A percentile compares a stretch with the other conserved stretches of the same genome.
phyloP scores from a whole-genome alignment of 1,140 invertebrate genomes.

The Drosophila ironensis region DNA sequence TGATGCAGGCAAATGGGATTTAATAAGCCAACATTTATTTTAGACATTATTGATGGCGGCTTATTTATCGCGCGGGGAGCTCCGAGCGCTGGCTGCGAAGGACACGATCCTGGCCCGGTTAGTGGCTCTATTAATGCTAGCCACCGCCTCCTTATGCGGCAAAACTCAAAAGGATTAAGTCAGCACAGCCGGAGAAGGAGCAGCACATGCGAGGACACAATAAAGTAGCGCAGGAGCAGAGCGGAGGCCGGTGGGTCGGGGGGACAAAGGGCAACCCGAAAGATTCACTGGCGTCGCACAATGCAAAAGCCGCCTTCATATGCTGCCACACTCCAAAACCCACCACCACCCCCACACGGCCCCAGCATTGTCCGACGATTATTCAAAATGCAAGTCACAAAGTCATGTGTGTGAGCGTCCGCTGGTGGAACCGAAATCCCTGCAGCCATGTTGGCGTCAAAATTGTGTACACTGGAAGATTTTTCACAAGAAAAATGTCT shows the following conservation, averaged over 20 bases:
- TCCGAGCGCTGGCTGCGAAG: not conserved
- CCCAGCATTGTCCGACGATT: constrained; percentile 50
- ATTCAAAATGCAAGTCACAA: constrained; percentile 75
- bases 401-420: constrained; percentile 21
- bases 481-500: no score
- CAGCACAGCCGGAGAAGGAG: constrained; percentile 20
- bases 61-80: constrained; percentile 54
- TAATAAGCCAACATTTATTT: constrained; percentile 80
- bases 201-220: constrained; percentile 1
- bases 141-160: constrained; percentile 62
- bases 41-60: constrained; percentile 73
- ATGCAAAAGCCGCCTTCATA: constrained; percentile 60
- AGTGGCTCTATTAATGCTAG: constrained; percentile 57
- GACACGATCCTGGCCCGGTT: not conserved
- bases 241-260: not conserved
- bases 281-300: constrained; percentile 69
- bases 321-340: constrained; percentile 12
- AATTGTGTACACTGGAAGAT: constrained; percentile 21
- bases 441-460: constrained; percentile 74
- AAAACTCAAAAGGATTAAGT: constrained; percentile 80
- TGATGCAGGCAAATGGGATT: constrained; percentile 74
- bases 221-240: not conserved
- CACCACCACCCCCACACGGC: not conserved
- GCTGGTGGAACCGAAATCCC: constrained; percentile 54
- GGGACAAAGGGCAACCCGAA: constrained; percentile 45